Evolutionary conservation across 2,888 invertebrate genomes (phyloP).

Genomic region (Syrphus vitripennis): DNA sequence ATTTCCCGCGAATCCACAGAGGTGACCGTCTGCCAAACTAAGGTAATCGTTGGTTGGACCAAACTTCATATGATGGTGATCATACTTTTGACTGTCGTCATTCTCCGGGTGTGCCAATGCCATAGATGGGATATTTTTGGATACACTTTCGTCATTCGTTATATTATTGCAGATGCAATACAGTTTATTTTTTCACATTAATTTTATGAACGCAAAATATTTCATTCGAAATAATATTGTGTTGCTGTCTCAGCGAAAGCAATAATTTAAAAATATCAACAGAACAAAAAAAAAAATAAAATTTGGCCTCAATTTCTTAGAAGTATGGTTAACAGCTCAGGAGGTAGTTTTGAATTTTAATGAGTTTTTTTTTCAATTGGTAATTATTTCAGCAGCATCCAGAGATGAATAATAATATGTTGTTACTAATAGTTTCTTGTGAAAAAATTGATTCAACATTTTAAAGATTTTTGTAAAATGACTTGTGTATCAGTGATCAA

Average conservation of each 20-base stretch:
- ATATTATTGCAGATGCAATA: conserved; percentile 35
- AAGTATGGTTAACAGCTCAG: background rate
- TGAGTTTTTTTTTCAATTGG: conserved; percentile 12
- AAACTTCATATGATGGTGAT: background rate
- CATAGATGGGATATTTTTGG: conserved; percentile 27
- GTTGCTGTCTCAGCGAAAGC: conserved; percentile 4
- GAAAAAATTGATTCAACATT: no score
- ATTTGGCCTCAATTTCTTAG: conserved; percentile 22
- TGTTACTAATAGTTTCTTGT: no score
- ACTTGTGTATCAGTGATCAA: no score
- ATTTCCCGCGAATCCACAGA: conserved; percentile 24
- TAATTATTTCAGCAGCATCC: background rate
- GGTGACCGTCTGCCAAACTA: conserved; percentile 52
- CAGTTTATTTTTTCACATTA: background rate
- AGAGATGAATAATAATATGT: background rate
- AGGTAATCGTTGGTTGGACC: conserved; percentile 30
- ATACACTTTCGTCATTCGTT: conserved; percentile 16
- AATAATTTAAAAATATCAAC: conserved; percentile 49
- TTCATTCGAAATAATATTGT: conserved; percentile 34
- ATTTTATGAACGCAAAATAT: conserved; percentile 2
- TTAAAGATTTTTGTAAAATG: no score
- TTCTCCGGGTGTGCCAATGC: conserved; percentile 44
- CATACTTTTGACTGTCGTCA: background rate
- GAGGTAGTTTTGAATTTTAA: background rate
- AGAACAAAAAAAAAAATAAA: conserved; percentile 36